Evolutionary conservation across 2,797 vertebrate species (phyloP), one percentile per base, ranked within the genome.

Genomic region (Oreochromis grahami): DNA sequence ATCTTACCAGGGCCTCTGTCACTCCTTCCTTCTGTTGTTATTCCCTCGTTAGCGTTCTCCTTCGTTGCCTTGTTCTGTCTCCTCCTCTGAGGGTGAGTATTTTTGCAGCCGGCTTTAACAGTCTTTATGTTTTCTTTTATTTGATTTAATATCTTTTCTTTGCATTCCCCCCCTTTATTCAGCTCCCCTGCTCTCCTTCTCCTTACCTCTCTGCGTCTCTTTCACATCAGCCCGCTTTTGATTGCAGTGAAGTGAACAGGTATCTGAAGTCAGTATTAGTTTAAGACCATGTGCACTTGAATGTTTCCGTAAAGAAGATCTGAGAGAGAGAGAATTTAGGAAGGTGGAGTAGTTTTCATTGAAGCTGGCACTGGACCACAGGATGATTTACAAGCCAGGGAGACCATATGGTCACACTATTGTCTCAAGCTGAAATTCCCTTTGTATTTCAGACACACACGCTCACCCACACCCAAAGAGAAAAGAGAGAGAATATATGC

Each of bases 1-100:
- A 82, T 90, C 93, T 94, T 94, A 96, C 95, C 93, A 55, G 80
- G 72, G 58, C 38, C 79, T 88, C 77, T 84, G 81, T 89, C 55
- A 58, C 86, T 91, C 55, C 78, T 86, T 79, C 89, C 68, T 68
- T 48, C 76, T 78, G 70, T 83, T 86, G 52, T 72, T 91, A 55
- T 89, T 86, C 86, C 36, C 79, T 83, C 86, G 85, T 84, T 84
- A 79, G 50, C 72, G 26, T 60, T 80, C 83, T 77, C 41, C 83
- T 87, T 88, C 34, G 84, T 89, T 63, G 83, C 77, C 82, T 86
- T 84, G 80, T 87, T 85, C 85, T 93, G 80, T 7, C 76, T 15
- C 43, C 81, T 91, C 87, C 70, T 82, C 56, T 82, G 63, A 81
- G 74, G 58, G 21, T 80, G 53, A 77, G 41, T 76, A 86, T 80